Conservation (phyloP, 2,888 invertebrate species). For the Linnaemya vulpina region DNA sequence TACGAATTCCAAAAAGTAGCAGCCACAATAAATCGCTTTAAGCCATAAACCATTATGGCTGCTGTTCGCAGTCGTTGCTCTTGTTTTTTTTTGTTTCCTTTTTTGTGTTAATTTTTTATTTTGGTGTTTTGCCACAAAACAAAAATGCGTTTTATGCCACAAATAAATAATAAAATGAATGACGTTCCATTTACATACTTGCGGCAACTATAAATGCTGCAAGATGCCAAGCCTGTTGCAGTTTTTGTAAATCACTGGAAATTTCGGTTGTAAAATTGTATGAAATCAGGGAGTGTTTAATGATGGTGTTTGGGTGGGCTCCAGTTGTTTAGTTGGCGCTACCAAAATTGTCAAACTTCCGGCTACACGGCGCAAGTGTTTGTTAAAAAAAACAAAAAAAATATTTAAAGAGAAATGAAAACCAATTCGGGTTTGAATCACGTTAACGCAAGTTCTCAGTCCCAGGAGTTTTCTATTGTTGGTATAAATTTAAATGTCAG, state of each 20-base stretch:
- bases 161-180: constrained; percentile 70
- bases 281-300: neutral
- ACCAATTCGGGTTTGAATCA: too few relatives aligned
- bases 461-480: too few relatives aligned
- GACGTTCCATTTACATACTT: constrained; percentile 63
- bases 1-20: constrained; percentile 70
- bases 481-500: too few relatives aligned
- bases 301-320: neutral
- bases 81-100: neutral
- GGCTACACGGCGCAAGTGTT: too few relatives aligned
- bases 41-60: constrained; percentile 69
- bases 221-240: constrained; percentile 21
- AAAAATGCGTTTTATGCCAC: constrained; percentile 67
- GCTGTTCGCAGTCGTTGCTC: constrained; percentile 61
- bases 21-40: constrained; percentile 68
- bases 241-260: neutral
- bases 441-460: too few relatives aligned
- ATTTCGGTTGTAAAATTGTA: neutral
- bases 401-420: too few relatives aligned
- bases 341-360: too few relatives aligned
- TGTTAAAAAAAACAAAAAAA: too few relatives aligned
- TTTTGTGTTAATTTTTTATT: neutral
- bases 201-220: constrained; percentile 10
- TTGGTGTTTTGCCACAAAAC: constrained; percentile 51
- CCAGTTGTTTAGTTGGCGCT: too few relatives aligned